A percentile compares a stretch with the other conserved stretches of the same genome.
Conservation (phyloP, 2,113 vertebrate species). For the Rynchops niger region DNA sequence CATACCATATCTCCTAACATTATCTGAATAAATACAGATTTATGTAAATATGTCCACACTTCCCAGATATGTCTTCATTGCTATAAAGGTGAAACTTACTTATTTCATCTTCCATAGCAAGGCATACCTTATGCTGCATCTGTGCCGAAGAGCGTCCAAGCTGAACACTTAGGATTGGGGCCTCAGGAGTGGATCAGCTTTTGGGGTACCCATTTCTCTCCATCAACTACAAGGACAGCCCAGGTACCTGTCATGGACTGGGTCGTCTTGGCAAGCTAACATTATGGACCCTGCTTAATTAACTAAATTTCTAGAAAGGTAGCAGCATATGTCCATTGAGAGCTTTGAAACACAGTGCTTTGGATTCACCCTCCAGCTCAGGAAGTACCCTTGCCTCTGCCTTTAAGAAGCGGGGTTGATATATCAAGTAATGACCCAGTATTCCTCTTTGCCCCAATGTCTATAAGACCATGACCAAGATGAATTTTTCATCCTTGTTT, state of each 20-base stretch:
- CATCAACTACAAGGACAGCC: neutral
- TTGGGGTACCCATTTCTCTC: neutral
- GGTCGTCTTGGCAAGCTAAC: neutral
- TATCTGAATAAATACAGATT: neutral
- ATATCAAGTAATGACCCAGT: neutral
- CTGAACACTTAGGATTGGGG: neutral
- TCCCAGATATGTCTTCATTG: neutral
- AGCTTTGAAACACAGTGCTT: neutral
- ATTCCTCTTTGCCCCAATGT: neutral
- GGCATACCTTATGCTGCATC: neutral
- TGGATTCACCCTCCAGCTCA: neutral
- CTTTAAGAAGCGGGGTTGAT: neutral
- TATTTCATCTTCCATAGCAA: neutral
- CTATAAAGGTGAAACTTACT: neutral
- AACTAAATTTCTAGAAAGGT: neutral
- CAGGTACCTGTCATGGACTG: neutral
- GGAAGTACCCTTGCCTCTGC: neutral
- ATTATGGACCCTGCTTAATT: neutral
- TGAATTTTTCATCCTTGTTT: neutral
- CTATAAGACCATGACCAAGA: neutral
- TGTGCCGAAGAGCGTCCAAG: neutral
- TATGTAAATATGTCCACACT: neutral
- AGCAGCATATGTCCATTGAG: too few species aligned
- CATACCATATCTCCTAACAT: neutral
- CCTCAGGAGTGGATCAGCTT: neutral